phyloP scores from a whole-genome alignment of 2,113 vertebrate genomes.

The Indicator maculatus region DNA sequence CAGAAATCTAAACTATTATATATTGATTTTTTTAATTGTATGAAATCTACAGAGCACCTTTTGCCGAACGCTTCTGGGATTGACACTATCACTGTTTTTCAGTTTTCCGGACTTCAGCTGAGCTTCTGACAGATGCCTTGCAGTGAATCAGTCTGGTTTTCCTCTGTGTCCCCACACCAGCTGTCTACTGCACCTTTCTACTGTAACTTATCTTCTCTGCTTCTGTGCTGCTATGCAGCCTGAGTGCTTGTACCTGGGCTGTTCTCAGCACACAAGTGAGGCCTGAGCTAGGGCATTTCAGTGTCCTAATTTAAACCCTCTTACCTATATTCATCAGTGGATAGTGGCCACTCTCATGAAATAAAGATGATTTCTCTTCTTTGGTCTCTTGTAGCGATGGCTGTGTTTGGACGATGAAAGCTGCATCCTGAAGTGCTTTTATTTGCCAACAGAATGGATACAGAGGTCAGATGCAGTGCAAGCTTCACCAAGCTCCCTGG shows the following conservation, averaged over 20 bases:
- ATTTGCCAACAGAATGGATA: not conserved
- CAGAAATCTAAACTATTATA: not conserved
- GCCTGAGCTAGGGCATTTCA: not conserved
- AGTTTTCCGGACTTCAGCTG: not conserved
- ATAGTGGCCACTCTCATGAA: not conserved
- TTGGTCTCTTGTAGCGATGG: not conserved
- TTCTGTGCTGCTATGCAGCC: not conserved
- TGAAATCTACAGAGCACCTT: not conserved
- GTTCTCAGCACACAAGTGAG: not conserved
- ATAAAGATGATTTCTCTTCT: not conserved
- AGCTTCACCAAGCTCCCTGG: not conserved
- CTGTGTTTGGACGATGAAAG: not conserved
- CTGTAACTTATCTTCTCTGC: not conserved
- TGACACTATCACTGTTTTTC: not conserved
- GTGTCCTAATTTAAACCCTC: not conserved
- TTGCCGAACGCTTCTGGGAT: not conserved
- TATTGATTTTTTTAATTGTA: not conserved
- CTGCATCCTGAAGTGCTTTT: not conserved
- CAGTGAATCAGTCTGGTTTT: not conserved
- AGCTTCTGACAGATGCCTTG: not conserved
- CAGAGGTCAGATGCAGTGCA: not conserved
- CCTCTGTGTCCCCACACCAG: rapidly evolving
- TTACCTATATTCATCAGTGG: not conserved
- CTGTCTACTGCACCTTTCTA: not conserved
- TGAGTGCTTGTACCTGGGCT: not conserved